These are phyloP conservation scores for Meghimatium bilineatum DNA, from an alignment of 2,888 invertebrate species.

Conservation along the genomic window DNA sequence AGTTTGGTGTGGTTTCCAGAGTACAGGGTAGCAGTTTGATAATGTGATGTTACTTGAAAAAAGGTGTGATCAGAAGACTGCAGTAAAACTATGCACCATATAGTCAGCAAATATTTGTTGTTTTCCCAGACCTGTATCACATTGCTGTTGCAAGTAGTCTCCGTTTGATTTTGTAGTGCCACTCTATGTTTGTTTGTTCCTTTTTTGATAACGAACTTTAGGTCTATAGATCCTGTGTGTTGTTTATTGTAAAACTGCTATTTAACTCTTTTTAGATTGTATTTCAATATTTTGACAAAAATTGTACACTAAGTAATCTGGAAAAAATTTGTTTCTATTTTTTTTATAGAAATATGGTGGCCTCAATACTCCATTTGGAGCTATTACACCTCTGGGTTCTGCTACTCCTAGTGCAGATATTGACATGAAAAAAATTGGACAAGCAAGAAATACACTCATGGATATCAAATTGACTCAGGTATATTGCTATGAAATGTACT, in stretches of 20 bases:
- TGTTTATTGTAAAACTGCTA: too few relatives aligned
- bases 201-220: too few relatives aligned
- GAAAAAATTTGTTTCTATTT: background rate
- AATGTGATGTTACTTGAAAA: too few relatives aligned
- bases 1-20: background rate
- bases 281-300: background rate
- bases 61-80: too few relatives aligned
- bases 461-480: conserved; percentile 96
- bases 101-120: too few relatives aligned
- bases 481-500: background rate
- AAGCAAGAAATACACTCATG: conserved; percentile 99
- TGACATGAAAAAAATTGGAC: conserved; percentile 98
- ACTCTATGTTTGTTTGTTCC: too few relatives aligned
- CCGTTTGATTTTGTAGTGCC: too few relatives aligned
- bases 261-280: background rate
- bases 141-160: too few relatives aligned
- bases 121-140: too few relatives aligned
- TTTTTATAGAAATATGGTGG: conserved; percentile 80
- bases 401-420: conserved; percentile 84
- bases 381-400: conserved; percentile 75
- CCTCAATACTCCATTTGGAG: conserved; percentile 79
- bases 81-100: too few relatives aligned
- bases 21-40: background rate
- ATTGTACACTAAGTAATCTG: background rate
- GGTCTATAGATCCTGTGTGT: too few relatives aligned